These are phyloP conservation scores for Idris sp. DNA, from an alignment of 1,140 invertebrate genomes.

Conservation along the genomic window DNA sequence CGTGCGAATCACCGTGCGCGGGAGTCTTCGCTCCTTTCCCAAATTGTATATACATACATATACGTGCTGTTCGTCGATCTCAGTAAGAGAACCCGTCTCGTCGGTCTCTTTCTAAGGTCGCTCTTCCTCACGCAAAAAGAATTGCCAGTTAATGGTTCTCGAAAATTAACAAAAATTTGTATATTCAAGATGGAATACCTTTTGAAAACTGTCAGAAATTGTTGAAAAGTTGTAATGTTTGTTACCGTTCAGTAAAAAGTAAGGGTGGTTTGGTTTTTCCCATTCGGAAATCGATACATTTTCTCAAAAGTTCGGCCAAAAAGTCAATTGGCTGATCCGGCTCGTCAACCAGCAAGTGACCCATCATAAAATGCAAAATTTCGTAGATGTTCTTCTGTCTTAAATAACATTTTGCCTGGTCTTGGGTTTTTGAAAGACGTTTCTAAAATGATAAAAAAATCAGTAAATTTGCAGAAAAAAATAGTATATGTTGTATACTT, in stretches of 20 bases:
- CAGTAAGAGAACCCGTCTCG: constrained; percentile 43
- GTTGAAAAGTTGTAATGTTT: constrained; percentile 6
- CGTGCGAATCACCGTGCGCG: constrained; percentile 15
- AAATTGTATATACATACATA: too few species aligned
- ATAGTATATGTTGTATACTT: too few species aligned
- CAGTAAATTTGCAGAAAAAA: too few species aligned
- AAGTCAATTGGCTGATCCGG: constrained; percentile 77
- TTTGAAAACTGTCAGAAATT: constrained; percentile 19
- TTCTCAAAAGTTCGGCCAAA: constrained; percentile 75
- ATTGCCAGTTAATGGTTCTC: too few species aligned
- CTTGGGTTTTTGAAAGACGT: constrained; percentile 22
- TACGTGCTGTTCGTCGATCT: constrained; percentile 49
- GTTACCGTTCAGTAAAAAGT: constrained; percentile 71
- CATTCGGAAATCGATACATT: constrained; percentile 76
- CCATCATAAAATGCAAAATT: constrained; percentile 76
- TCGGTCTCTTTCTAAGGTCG: constrained; percentile 16
- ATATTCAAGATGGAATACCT: too few species aligned
- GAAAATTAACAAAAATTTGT: too few species aligned
- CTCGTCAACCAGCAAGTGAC: constrained; percentile 72
- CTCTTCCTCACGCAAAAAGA: constrained; percentile 9
- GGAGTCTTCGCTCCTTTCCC: constrained; percentile 7
- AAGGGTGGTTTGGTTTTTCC: constrained; percentile 75
- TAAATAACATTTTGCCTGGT: constrained; percentile 70
- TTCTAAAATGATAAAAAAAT: constrained; percentile 28
- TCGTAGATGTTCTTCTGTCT: constrained; percentile 73